phyloP scores from a whole-genome alignment of 1,140 invertebrate genomes.

The Sitophilus oryzae region DNA sequence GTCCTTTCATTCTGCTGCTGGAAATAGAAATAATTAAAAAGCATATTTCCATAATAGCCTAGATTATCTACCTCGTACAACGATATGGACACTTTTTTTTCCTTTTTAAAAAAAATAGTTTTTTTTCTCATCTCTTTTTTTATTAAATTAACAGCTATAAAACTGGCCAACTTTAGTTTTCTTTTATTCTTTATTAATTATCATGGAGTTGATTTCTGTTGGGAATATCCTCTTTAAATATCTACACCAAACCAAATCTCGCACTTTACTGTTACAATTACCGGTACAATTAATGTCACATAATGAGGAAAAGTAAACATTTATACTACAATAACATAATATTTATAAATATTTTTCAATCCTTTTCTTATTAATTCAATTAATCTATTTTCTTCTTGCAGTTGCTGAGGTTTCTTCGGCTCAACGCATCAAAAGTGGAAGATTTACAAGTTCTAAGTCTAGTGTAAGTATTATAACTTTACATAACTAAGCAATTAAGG shows the following conservation, averaged over 20 bases:
- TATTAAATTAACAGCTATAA: conserved; percentile 4
- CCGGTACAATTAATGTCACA: conserved; percentile 2
- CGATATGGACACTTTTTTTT: too few relatives aligned
- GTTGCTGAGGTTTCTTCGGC: conserved; percentile 16
- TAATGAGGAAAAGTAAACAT: too few relatives aligned
- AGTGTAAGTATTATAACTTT: conserved; percentile 23
- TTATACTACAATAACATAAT: too few relatives aligned
- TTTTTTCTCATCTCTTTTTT: background rate
- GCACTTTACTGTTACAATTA: background rate
- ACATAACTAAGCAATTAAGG: background rate
- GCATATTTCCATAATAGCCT: too few relatives aligned
- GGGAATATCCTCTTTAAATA: too few relatives aligned
- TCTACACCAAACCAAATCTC: background rate
- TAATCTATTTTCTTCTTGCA: conserved; percentile 13
- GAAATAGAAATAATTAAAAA: too few relatives aligned
- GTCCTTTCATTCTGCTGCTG: too few relatives aligned
- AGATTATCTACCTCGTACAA: too few relatives aligned
- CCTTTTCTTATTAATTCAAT: too few relatives aligned
- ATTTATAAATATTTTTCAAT: too few relatives aligned
- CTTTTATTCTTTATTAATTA: background rate
- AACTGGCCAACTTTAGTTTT: background rate
- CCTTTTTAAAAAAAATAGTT: too few relatives aligned
- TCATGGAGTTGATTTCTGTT: too few relatives aligned
- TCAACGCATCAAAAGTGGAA: conserved; percentile 13
- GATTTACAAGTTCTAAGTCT: conserved; percentile 18